Conservation (phyloP, 23 tunicate species). For the Diplosoma virens region DNA sequence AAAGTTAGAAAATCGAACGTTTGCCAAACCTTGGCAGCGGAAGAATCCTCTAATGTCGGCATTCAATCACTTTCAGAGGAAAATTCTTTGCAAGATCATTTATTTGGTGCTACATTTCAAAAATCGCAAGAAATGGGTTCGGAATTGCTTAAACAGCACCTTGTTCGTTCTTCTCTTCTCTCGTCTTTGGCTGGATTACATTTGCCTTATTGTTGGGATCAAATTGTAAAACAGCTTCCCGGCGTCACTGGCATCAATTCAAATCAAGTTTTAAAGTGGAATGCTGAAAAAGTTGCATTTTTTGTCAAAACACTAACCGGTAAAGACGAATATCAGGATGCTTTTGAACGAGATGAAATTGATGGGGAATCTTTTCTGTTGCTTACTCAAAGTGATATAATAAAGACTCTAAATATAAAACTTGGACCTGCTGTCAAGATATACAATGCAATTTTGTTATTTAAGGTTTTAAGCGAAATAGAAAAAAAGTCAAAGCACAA, state of each 20-base stretch:
- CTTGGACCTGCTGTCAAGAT: constrained; percentile 79
- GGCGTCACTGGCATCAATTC: constrained; percentile 49
- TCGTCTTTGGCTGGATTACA: neutral
- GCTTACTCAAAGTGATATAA: constrained; percentile 65
- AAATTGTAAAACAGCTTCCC: constrained; percentile 41
- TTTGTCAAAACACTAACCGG: constrained; percentile 61
- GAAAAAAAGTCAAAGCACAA: too few relatives aligned
- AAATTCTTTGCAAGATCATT: too few relatives aligned
- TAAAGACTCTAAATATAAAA: constrained; percentile 58
- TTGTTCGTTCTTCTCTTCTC: too few relatives aligned
- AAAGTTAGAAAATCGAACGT: too few relatives aligned
- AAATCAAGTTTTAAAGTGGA: constrained; percentile 44
- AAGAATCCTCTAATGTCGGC: too few relatives aligned
- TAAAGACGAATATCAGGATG: constrained; percentile 37
- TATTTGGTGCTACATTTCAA: too few relatives aligned
- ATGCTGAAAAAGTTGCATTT: constrained; percentile 23
- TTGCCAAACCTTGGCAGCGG: too few relatives aligned
- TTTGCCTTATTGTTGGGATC: constrained; percentile 66
- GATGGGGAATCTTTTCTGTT: constrained; percentile 72
- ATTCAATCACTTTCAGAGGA: too few relatives aligned
- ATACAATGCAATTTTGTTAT: constrained; percentile 67
- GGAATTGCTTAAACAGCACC: too few relatives aligned
- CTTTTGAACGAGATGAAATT: constrained; percentile 53
- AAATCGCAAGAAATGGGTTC: too few relatives aligned
- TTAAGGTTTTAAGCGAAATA: too few relatives aligned